Base-by-base conservation (phyloP, 2,113 vertebrate species). In the Nannobrachium achirus region DNA sequence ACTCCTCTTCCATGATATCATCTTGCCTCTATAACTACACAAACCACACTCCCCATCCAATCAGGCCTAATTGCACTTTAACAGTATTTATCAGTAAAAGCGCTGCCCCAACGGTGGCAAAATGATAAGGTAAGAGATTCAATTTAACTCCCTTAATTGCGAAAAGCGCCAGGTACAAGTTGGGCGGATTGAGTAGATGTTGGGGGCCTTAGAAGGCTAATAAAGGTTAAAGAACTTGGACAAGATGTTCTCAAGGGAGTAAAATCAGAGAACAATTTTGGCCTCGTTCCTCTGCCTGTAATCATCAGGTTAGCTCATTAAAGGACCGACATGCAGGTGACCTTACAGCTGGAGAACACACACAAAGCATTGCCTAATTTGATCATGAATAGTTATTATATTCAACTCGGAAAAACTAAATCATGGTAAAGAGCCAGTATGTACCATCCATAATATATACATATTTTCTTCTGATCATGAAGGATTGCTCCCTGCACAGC, bases 291-390 rank as follows among this genome's bases (percentile, higher is more conserved):
- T 66, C 18, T 6, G 52, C 19, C 42, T 19, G 73, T 69, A 78
- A 51, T 76, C 72, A 79, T 79, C 77, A 73, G 66, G 78, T 83
- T 82, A 87, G 71, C 66, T 75, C 80, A 86, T 88, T 89, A 90
- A 61, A 18, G 48, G 56, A 69, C 59, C 62, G 85, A 76, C 57
- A 61, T 53, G 55, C 69, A 18, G 20, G 46, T 25, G 67, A 74
- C 76, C 70, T 15, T 10, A 74, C 71, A 25, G 59, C 8, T 9
- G 10, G 65, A 61, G 52, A 84, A 69, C 67, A 67, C 38, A 62
- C 60, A 48, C 42, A 49, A 33, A 3, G 2, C 25, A 33, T 4
- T 2, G 2, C 25, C 4, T 25, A 25, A 25, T 4, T 25, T 25
- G 2, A 25, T 33, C 25, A 33, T 33, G 25, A 33, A 33, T 33